Evolutionary conservation across 2,888 invertebrate species (phyloP), one percentile per base, ranked within the genome.

Genomic region (Endotricha flammealis): DNA sequence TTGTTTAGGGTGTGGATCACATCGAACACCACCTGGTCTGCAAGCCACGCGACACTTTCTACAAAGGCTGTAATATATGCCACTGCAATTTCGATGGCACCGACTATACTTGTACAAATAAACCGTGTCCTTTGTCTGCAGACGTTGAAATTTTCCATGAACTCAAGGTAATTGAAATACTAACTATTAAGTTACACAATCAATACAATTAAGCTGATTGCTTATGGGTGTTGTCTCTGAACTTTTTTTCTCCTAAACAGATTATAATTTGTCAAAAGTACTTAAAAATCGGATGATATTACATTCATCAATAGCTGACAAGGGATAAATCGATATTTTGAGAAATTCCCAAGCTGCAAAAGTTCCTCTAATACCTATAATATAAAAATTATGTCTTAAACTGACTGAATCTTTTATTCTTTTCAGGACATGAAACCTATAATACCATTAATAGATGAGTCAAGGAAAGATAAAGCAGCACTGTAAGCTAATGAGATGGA

Each of bases 21-120:
- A 63, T 83, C 29, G 80, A 82, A 35, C 61, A 65, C 0, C 68
- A 79, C 37, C 64, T 76, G 0, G 77, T 85, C 0, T 88, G 88
- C 50, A 73, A 72, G 29, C 78, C 88, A 0, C 57, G 64, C 0
- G 64, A 52, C 4, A 69, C 56, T 0, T 88, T 88, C 50, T 66
- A 77, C 49, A 60, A 80, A n/a, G 68, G 75, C 25, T 87, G 87
- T 42, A 87, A 86, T 53, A 69, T 69, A 0, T 88, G 88, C 35
- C 64, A 53, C 2, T 88, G 88, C 44, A 83, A 81, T 40, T 29
- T 45, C 0, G 62, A 71, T 8, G 88, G 88, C 0, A 72, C 77
- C 0, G 74, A 81, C 42, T 81, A 71, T 46, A 48, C 64, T 3
- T 88, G 88, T 48, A 83, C 86, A 17, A 80, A 87, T 46, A 86